A percentile compares a stretch with the other conserved stretches of the same genome.
Conservation (phyloP, 2,113 vertebrate genomes). For the Anguilla rostrata region DNA sequence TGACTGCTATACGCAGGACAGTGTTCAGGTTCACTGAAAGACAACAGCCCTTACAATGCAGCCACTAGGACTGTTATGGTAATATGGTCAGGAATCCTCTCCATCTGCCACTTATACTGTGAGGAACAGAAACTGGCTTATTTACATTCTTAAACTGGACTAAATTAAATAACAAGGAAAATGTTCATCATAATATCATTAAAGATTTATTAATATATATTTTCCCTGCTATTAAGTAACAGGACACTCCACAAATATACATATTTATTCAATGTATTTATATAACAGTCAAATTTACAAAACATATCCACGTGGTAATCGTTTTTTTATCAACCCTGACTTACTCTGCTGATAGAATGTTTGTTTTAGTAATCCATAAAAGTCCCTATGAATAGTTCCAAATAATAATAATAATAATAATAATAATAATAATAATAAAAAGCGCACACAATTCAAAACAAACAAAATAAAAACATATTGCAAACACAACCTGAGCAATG, state of each 20-base stretch:
- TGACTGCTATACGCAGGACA: not conserved
- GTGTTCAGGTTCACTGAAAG: not conserved
- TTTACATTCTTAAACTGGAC: constrained; percentile 40
- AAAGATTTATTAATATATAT: constrained; percentile 30
- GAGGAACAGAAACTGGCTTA: not conserved
- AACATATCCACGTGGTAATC: constrained; percentile 17
- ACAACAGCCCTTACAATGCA: not conserved
- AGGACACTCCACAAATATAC: constrained; percentile 50
- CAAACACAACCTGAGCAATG: constrained; percentile 4
- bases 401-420: not conserved
- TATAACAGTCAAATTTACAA: constrained; percentile 59
- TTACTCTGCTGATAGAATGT: not conserved
- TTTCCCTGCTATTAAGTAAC: constrained; percentile 46
- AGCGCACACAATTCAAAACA: not conserved
- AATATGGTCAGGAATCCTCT: not conserved
- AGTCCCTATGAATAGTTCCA: not conserved
- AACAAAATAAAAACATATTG: not conserved
- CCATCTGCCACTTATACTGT: not conserved
- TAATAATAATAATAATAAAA: not conserved
- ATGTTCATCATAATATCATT: not conserved
- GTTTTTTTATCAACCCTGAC: not conserved
- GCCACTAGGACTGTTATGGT: not conserved
- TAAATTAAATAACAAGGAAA: constrained; percentile 48
- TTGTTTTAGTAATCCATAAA: not conserved
- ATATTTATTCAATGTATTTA: constrained; percentile 42